Evolutionary conservation across 2,888 invertebrate species (phyloP).

Genomic region (Tachina grossa): DNA sequence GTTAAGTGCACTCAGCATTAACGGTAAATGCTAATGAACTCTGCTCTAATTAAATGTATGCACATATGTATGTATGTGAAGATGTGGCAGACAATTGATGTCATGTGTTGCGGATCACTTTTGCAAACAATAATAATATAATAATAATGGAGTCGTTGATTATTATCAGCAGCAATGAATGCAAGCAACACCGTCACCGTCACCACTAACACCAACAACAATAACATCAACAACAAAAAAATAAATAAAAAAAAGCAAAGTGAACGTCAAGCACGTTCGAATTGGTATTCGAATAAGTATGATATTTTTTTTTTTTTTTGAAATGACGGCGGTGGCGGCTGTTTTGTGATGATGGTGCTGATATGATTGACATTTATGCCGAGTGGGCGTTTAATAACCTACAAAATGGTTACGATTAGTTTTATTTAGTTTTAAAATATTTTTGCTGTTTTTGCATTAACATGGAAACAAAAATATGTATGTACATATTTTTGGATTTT

Average conservation of each 20-base stretch:
- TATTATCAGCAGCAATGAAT: conserved; percentile 52
- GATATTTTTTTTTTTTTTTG: background rate
- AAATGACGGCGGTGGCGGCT: background rate
- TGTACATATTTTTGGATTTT: background rate
- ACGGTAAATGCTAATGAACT: conserved; percentile 71
- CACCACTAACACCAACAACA: conserved; percentile 7
- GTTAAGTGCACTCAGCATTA: conserved; percentile 26
- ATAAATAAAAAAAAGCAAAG: background rate
- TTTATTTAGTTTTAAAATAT: conserved; percentile 6
- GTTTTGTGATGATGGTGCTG: conserved; percentile 32
- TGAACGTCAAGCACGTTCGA: conserved; percentile 26
- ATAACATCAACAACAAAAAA: background rate
- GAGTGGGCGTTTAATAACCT: conserved; percentile 69
- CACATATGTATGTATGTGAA: background rate
- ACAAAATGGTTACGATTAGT: conserved; percentile 46
- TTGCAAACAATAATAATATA: background rate
- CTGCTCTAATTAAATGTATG: conserved; percentile 12
- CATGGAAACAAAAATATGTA: background rate
- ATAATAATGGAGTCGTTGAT: conserved; percentile 55
- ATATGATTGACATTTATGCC: conserved; percentile 68
- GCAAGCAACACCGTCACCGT: background rate
- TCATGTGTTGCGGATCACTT: conserved; percentile 27
- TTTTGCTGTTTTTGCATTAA: conserved; percentile 7
- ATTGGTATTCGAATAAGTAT: conserved; percentile 4
- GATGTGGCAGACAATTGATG: conserved; percentile 35